Evolutionary conservation across 2,113 vertebrate genomes (phyloP).

Genomic region (Halcyon senegalensis): DNA sequence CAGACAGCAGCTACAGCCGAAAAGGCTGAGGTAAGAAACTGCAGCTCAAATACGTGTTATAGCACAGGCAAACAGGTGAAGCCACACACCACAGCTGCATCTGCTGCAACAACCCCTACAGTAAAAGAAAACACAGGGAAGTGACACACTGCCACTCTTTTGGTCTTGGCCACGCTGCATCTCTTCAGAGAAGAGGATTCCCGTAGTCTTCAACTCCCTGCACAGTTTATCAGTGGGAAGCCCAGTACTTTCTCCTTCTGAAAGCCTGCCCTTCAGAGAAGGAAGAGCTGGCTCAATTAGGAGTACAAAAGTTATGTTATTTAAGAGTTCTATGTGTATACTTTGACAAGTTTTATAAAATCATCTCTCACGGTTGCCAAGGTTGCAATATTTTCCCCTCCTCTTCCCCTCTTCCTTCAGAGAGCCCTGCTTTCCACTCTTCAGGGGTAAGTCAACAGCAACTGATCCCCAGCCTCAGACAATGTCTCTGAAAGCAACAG

Average conservation of each 20-base stretch:
- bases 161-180: background rate
- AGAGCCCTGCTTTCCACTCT: background rate
- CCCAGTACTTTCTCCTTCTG: background rate
- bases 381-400: background rate
- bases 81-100: background rate
- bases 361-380: background rate
- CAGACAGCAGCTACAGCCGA: background rate
- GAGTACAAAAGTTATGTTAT: background rate
- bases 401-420: background rate
- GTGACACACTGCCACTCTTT: background rate
- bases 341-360: background rate
- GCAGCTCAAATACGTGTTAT: background rate
- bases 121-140: background rate
- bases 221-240: background rate
- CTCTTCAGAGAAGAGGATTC: background rate
- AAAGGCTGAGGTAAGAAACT: background rate
- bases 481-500: accelerated
- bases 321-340: background rate
- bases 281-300: background rate
- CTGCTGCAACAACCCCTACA: background rate
- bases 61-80: background rate
- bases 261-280: background rate
- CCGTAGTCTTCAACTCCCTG: background rate
- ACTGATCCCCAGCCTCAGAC: background rate
- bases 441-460: background rate